Evolutionary conservation across 2,888 invertebrate genomes (phyloP), one percentile per base, ranked within the genome.

Genomic region (Cephus pulcher): DNA sequence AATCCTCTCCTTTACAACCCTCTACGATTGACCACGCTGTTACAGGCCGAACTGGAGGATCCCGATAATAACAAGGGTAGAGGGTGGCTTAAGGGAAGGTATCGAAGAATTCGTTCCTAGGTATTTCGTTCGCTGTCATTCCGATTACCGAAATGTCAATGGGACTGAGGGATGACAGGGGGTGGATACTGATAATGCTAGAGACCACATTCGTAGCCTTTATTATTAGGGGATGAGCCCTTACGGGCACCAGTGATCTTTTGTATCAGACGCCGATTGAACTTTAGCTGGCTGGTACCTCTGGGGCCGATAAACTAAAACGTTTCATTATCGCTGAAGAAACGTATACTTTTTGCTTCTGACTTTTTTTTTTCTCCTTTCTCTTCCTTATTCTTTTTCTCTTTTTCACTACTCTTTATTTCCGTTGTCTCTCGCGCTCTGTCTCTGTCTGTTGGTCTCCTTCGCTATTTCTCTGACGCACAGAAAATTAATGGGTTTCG

Each of bases 301-400:
- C 82, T 68, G 82, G 88, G 85, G 85, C 85, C 88, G 87, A 88
- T 88, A 88, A 88, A 88, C 83, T 82, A 86, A 87, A 87, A 78
- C 86, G 86, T 86, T 88, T 88, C 84, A 88, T 88, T 87, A 88
- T 88, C 86, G 80, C 84, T 82, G 78, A 75, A 73, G 76, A 73
- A 79, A 74, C 74, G 40, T 40, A 40, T 40, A 40, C 40, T 15
- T 40, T 40, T 40, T 40, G 40, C 40, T 40, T 40, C 40, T 40
- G 40, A 15, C 40, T 40, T 15, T 6, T 15, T 40, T 40, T 40
- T 15, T 4, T 1, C 3, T 4, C 15, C 40, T 15, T 40, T 40
- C 15, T 37, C 15, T 35, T 37, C 37, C 37, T 37, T 37, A 37
- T 37, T 37, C 37, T 15, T 15, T 37, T 15, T 71, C 71, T n/a